Conservation (phyloP, 2,888 invertebrate species). For the Drosophila nigricruria region DNA sequence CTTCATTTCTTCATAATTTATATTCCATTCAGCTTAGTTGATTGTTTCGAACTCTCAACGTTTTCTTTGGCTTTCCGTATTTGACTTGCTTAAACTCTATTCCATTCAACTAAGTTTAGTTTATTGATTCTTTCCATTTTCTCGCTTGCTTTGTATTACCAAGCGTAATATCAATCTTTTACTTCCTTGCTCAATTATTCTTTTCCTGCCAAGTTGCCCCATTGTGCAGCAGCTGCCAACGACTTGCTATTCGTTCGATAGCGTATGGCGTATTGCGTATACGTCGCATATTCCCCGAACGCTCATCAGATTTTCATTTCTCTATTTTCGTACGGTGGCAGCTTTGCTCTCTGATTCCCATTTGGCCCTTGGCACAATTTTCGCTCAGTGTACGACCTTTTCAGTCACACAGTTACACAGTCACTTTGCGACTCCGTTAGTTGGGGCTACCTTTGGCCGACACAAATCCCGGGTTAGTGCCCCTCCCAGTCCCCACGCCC, state of each 20-base stretch:
- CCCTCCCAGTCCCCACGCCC: slow-evolving; percentile 1
- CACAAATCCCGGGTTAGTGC: slow-evolving; percentile 44
- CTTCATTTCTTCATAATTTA: background rate
- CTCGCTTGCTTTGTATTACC: background rate
- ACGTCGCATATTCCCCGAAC: slow-evolving; percentile 41
- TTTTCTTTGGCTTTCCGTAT: background rate
- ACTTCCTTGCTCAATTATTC: slow-evolving; percentile 6
- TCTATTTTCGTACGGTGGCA: slow-evolving; percentile 14
- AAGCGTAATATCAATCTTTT: slow-evolving; percentile 18
- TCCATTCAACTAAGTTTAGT: background rate
- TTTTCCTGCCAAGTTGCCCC: slow-evolving; percentile 6
- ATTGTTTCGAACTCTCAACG: background rate
- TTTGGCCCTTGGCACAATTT: slow-evolving; percentile 38
- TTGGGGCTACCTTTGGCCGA: slow-evolving; percentile 66
- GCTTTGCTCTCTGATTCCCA: slow-evolving; percentile 15
- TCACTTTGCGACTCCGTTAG: slow-evolving; percentile 68
- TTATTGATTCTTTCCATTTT: slow-evolving; percentile 1
- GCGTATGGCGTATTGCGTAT: slow-evolving; percentile 36
- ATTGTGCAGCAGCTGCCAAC: background rate
- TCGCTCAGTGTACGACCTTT: slow-evolving; percentile 66
- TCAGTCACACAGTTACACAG: slow-evolving; percentile 54
- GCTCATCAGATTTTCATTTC: slow-evolving; percentile 43
- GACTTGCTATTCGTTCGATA: slow-evolving; percentile 16
- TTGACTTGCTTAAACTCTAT: background rate
- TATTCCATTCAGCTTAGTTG: background rate